phyloP scores from a whole-genome alignment of 2,888 invertebrate species.

The Eutolmus rufibarbis region DNA sequence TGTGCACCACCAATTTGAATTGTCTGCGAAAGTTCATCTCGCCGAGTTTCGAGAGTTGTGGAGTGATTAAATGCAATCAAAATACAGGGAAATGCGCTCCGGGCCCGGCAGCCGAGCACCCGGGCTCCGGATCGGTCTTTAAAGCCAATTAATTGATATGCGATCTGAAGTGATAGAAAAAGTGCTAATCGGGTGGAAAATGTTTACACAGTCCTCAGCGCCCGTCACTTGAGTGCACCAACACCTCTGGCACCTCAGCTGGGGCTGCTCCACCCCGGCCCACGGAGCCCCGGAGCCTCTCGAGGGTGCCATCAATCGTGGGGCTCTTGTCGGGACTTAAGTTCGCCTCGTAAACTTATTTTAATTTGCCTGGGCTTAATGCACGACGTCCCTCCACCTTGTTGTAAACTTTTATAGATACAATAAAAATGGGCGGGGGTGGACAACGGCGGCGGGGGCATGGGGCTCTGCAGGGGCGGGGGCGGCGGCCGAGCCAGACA shows the following conservation, averaged over 20 bases:
- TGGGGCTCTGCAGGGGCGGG: not conserved
- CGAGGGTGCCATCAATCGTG: constrained; percentile 24
- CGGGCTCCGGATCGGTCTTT: not conserved
- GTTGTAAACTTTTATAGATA: constrained; percentile 37
- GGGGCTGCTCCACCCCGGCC: not conserved
- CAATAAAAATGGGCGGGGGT: constrained; percentile 20
- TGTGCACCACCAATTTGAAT: not conserved
- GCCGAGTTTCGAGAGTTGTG: constrained; percentile 1
- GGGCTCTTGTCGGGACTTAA: constrained; percentile 33
- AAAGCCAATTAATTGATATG: constrained; percentile 42
- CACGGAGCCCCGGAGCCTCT: not conserved
- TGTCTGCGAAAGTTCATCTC: constrained; percentile 30
- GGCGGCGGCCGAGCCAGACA: not conserved
- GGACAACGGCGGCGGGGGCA: not conserved
- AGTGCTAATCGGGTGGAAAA: constrained; percentile 39
- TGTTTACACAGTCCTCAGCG: constrained; percentile 39
- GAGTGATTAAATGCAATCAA: constrained; percentile 39
- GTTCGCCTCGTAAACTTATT: constrained; percentile 41
- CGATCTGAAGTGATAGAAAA: constrained; percentile 33
- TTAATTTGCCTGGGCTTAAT: constrained; percentile 30
- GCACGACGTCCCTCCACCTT: not conserved
- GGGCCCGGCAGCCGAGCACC: not conserved
- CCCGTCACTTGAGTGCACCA: constrained; percentile 16
- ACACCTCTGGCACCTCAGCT: not conserved
- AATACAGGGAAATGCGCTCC: constrained; percentile 13